Evolutionary conservation across 2,113 vertebrate genomes (phyloP).

Genomic region (Halcyon malimbica): DNA sequence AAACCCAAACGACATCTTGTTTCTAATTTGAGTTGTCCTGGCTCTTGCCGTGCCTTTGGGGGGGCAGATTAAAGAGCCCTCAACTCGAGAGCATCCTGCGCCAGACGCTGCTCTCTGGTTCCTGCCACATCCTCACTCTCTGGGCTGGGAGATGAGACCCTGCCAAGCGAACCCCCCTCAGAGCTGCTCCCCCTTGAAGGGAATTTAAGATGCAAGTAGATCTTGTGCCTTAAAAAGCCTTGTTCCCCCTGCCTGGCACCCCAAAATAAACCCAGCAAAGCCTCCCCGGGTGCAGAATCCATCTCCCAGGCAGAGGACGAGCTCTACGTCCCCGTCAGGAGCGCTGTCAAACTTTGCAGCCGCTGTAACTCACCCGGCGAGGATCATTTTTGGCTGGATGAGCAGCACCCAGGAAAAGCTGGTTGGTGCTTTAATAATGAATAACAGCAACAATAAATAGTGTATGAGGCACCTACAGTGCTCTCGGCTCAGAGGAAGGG

Average conservation of each 20-base stretch:
- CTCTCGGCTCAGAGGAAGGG: not conserved
- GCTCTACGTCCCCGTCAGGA: not conserved
- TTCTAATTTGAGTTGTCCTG: not conserved
- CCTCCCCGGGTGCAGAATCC: not conserved
- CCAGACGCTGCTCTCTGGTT: not conserved
- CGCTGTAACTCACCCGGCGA: not conserved
- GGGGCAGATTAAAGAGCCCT: not conserved
- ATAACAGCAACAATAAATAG: not conserved
- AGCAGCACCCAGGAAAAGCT: not conserved
- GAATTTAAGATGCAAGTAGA: not conserved
- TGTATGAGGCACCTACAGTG: not conserved
- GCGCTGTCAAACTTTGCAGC: not conserved
- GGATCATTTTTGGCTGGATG: not conserved
- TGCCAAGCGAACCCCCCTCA: accelerated
- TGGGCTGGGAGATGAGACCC: not conserved
- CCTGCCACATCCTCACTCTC: not conserved
- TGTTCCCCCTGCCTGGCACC: not conserved
- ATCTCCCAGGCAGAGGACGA: not conserved
- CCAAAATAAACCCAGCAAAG: not conserved
- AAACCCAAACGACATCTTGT: not conserved
- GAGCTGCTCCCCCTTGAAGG: not conserved
- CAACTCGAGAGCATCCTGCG: not conserved
- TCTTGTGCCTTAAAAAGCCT: not conserved
- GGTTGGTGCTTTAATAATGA: not conserved
- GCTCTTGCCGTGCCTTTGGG: not conserved